Evolutionary conservation across 2,888 invertebrate genomes (phyloP).

Genomic region (Idaea dimidiata): DNA sequence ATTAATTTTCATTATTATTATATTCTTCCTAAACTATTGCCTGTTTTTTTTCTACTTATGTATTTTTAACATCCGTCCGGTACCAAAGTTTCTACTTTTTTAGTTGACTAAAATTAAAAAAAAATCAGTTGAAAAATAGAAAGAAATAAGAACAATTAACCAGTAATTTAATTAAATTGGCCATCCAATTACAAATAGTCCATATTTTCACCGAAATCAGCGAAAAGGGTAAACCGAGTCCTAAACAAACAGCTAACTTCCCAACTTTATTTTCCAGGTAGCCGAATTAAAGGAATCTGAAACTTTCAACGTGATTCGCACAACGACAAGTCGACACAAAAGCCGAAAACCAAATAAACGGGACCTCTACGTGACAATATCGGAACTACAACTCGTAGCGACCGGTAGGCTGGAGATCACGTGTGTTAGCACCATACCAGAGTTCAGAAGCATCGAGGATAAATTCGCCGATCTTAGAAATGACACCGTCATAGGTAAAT

Average conservation of each 20-base stretch:
- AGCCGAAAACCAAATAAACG: slow-evolving; percentile 74
- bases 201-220: not conserved
- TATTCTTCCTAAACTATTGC: too few species aligned
- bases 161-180: not conserved
- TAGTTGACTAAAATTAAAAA: too few species aligned
- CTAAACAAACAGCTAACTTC: slow-evolving; percentile 4
- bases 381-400: slow-evolving; percentile 85
- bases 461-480: slow-evolving; percentile 87
- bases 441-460: slow-evolving; percentile 85
- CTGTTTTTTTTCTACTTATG: too few species aligned
- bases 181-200: not conserved
- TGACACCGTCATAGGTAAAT: slow-evolving; percentile 85
- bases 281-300: slow-evolving; percentile 48
- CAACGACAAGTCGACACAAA: slow-evolving; percentile 60
- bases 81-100: too few species aligned
- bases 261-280: slow-evolving; percentile 36
- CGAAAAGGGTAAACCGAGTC: not conserved
- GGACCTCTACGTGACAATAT: slow-evolving; percentile 86
- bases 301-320: slow-evolving; percentile 48
- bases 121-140: not conserved
- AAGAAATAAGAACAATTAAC: not conserved
- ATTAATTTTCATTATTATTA: too few species aligned
- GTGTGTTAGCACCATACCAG: slow-evolving; percentile 90
- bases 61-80: too few species aligned
- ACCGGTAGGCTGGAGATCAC: slow-evolving; percentile 87